Percentiles rank a stretch among this genome's conserved stretches.
Conservation (phyloP, 92 coral and sea anemone species). For the Phenganax subtilis region DNA sequence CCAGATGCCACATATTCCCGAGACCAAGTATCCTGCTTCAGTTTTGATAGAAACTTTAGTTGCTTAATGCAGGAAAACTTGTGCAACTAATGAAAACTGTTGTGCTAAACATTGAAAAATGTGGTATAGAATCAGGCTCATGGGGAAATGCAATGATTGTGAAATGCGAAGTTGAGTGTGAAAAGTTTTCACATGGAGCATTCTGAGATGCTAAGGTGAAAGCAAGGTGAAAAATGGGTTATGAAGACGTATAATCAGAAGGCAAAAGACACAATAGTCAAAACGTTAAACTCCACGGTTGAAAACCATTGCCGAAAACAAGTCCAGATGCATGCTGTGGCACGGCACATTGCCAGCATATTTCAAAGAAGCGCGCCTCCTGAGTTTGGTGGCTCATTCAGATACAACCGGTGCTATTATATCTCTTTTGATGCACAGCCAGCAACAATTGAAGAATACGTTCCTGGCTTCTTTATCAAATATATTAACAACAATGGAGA, state of each 20-base stretch:
- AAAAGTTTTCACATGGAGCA: constrained; percentile 48
- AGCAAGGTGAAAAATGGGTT: constrained; percentile 13
- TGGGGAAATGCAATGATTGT: constrained; percentile 37
- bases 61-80: constrained; percentile 51
- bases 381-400: constrained; percentile 37
- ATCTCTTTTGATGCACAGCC: constrained; percentile 19
- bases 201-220: constrained; percentile 48
- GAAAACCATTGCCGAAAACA: constrained; percentile 50
- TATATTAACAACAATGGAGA: constrained; percentile 34
- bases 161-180: constrained; percentile 29
- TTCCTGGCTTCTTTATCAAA: constrained; percentile 25
- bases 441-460: constrained; percentile 41
- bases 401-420: constrained; percentile 38
- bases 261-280: constrained; percentile 1
- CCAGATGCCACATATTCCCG: background rate
- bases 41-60: constrained; percentile 43
- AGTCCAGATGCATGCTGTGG: constrained; percentile 54
- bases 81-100: constrained; percentile 44
- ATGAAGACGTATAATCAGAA: constrained; percentile 17
- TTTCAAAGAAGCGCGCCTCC: constrained; percentile 33
- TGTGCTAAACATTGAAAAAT: constrained; percentile 40
- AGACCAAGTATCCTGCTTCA: constrained; percentile 44
- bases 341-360: constrained; percentile 45
- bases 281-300: constrained; percentile 32
- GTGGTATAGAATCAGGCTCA: constrained; percentile 41